phyloP scores from a whole-genome alignment of 2,888 invertebrate species.

The Drosophila formosana region DNA sequence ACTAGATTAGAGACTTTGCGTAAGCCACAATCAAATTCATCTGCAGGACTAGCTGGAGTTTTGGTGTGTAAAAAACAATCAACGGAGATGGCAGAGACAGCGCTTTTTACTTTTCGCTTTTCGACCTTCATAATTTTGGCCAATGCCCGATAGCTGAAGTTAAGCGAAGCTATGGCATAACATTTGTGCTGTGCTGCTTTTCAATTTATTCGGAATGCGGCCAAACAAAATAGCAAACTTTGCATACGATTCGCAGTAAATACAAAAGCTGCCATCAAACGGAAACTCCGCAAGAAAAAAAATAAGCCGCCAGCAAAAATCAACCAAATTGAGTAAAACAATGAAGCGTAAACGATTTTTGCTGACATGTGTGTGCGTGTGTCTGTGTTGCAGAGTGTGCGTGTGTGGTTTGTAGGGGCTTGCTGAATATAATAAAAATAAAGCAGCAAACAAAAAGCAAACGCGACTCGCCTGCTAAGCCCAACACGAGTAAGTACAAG shows the following conservation, averaged over 20 bases:
- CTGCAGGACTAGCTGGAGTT: not conserved
- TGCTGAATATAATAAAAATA: constrained; percentile 62
- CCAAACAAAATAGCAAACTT: constrained; percentile 31
- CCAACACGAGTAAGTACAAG: constrained; percentile 44
- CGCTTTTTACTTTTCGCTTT: constrained; percentile 24
- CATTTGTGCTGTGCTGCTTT: constrained; percentile 44
- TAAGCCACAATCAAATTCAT: not conserved
- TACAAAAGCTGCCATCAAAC: constrained; percentile 42
- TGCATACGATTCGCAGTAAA: constrained; percentile 41
- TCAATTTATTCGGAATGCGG: constrained; percentile 60
- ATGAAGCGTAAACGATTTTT: constrained; percentile 79
- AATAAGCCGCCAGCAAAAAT: constrained; percentile 51
- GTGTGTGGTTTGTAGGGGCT: not conserved
- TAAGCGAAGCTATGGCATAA: constrained; percentile 40
- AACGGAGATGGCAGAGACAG: constrained; percentile 26
- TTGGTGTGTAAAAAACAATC: not conserved
- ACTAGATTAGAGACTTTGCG: not conserved
- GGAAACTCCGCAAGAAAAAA: constrained; percentile 27
- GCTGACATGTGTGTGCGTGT: constrained; percentile 58
- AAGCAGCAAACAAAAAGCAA: constrained; percentile 70
- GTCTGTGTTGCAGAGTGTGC: constrained; percentile 2
- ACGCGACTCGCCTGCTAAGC: constrained; percentile 69
- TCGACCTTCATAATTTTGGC: constrained; percentile 52
- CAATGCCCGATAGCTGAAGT: constrained; percentile 31
- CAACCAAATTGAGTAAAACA: constrained; percentile 76